A percentile compares a stretch with the other conserved stretches of the same genome.
Evolutionary conservation across 1,140 invertebrate genomes (phyloP).

Genomic region (Drosophila baimaii): DNA sequence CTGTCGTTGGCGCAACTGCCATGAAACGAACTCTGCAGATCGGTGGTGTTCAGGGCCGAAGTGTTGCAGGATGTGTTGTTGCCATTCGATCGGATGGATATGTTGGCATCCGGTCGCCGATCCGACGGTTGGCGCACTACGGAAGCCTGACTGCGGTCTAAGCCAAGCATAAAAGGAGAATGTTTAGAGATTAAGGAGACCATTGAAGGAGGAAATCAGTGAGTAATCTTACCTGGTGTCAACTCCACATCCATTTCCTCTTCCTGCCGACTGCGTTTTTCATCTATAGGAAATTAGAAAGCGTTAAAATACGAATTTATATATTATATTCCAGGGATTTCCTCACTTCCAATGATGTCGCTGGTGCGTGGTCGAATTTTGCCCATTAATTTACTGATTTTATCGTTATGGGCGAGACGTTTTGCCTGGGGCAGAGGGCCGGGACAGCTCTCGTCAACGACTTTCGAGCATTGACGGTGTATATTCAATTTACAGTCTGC

Average conservation of each 20-base stretch:
- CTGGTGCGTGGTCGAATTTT: conserved; percentile 87
- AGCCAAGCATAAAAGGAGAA: not conserved
- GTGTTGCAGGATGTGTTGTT: conserved; percentile 72
- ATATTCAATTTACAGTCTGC: conserved; percentile 94
- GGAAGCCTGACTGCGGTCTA: conserved; percentile 76
- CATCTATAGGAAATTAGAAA: conserved; percentile 81
- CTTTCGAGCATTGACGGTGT: conserved; percentile 92
- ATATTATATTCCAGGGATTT: not conserved
- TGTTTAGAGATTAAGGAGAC: not conserved
- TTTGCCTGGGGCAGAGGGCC: conserved; percentile 88
- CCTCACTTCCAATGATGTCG: conserved; percentile 85
- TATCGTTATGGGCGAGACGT: conserved; percentile 87
- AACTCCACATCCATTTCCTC: conserved; percentile 78
- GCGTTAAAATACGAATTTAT: not conserved
- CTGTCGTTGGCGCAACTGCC: conserved; percentile 57
- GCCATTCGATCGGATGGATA: conserved; percentile 78
- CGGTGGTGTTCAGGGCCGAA: conserved; percentile 68
- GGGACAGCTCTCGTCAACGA: conserved; percentile 93
- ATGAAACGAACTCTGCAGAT: conserved; percentile 72
- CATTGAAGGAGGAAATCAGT: not conserved
- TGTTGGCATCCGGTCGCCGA: conserved; percentile 77
- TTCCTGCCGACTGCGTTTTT: conserved; percentile 83
- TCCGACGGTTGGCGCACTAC: conserved; percentile 82
- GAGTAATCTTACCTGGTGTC: conserved; percentile 58
- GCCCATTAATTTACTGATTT: conserved; percentile 91